Evolutionary conservation across 1,140 invertebrate species (phyloP).

Genomic region (Epicauta chinensis): DNA sequence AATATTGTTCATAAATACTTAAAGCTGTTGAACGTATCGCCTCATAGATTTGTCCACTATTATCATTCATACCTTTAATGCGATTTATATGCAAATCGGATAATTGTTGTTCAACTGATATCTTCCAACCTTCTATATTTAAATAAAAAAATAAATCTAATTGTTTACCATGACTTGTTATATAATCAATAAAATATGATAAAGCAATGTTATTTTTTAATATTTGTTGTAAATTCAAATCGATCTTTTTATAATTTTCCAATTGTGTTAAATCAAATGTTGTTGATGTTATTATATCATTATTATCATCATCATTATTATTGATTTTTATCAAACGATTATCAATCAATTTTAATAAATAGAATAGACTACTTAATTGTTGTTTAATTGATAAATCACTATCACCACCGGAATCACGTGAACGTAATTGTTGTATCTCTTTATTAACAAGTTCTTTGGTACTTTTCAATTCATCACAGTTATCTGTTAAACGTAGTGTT

Average conservation of each 20-base stretch:
- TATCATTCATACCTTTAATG: constrained; percentile 43
- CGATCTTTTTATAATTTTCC: constrained; percentile 53
- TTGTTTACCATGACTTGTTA: constrained; percentile 64
- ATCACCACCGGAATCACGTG: constrained; percentile 75
- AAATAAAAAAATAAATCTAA: constrained; percentile 72
- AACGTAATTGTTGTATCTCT: constrained; percentile 74
- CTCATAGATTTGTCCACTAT: constrained; percentile 45
- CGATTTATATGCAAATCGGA: constrained; percentile 53
- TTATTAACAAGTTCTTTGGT: constrained; percentile 70
- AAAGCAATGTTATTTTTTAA: constrained; percentile 74
- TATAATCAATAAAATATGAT: constrained; percentile 77
- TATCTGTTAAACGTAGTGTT: constrained; percentile 70
- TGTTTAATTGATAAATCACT: constrained; percentile 80
- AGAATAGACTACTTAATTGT: constrained; percentile 81
- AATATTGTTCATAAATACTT: constrained; percentile 78
- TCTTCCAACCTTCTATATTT: constrained; percentile 55
- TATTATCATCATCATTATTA: constrained; percentile 41
- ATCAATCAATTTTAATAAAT: constrained; percentile 71
- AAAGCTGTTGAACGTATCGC: constrained; percentile 68
- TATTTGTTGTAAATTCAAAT: constrained; percentile 69
- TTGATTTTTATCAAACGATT: constrained; percentile 57
- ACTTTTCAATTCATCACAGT: constrained; percentile 72
- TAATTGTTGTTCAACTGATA: constrained; percentile 71
- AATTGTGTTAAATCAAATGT: constrained; percentile 30
- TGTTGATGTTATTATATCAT: background rate